Evolutionary conservation across 2,888 invertebrate species (phyloP), one percentile per base, ranked within the genome.

Genomic region (Chrysomela aeneicollis): DNA sequence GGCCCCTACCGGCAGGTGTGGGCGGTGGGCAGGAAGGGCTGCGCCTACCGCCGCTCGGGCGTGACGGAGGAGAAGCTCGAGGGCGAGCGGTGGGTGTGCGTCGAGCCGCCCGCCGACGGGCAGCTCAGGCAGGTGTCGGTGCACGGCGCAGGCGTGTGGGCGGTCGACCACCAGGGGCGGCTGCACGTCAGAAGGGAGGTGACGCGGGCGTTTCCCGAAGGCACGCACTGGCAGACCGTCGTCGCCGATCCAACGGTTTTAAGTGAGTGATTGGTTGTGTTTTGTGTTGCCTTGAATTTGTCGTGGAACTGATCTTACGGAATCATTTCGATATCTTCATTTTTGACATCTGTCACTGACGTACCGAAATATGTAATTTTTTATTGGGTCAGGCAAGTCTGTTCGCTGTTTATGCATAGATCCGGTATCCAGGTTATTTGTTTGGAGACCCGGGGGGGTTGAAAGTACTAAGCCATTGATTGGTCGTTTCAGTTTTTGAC

Each of bases 1-100:
- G 89, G 90, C 15, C 87, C 89, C 18, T 83, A 86, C 18, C 86
- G 86, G 49, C 87, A 88, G 75, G 89, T 94, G 30, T 97, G 97
- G 97, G 92, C 93, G 0, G 88, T 94, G 15, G 94, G 94, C 0
- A 88, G 90, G 75, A 94, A 93, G 83, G 96, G 96, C 37, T 91
- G 93, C 71, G 88, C 93, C 2, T 95, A 91, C 80, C 92, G 89
- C 83, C 86, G 96, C 72, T 87, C 89, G 75, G 94, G 92, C 15
- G 89, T 95, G 47, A 89, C 87, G 6, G 81, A 84, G 69, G 86
- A 88, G 26, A 90, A 89, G 78, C 89, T 90, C 0, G 84, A 86
- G 72, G 90, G 88, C 81, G 78, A 80, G 60, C 87, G 87, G 62
- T 95, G 95, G 95, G 89, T 91, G 76, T 86, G 90, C 67, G 90